Percentiles rank a stretch among this genome's conserved stretches.
Conservation (phyloP, 2,797 vertebrate genomes). For the Gobio occitaniae region DNA sequence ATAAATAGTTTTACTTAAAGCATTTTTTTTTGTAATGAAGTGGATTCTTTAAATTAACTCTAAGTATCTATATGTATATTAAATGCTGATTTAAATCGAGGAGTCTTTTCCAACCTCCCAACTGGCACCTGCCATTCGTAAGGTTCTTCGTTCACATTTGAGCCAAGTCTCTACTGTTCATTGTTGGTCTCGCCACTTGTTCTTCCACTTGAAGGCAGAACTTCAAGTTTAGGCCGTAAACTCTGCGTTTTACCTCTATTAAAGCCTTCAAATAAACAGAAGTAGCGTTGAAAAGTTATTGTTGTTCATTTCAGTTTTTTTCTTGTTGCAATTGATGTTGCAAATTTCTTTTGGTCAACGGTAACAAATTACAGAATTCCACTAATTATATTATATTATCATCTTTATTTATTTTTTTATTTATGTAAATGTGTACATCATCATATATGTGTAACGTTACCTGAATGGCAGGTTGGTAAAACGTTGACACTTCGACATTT, state of each 20-base stretch:
- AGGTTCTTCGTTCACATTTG: neutral
- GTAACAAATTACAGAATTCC: neutral
- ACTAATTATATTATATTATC: neutral
- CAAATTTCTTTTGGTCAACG: neutral
- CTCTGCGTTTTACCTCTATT: neutral
- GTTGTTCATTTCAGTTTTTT: neutral
- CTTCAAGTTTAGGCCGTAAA: neutral
- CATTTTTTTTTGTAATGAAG: neutral
- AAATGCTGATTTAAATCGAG: neutral
- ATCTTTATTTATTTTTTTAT: neutral
- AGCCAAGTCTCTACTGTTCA: neutral
- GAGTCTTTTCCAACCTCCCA: neutral
- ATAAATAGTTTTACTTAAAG: neutral
- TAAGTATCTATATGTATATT: neutral
- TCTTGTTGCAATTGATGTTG: neutral
- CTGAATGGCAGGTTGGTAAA: neutral
- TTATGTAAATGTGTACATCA: too few species aligned
- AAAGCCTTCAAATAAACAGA: neutral
- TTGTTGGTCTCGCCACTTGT: neutral
- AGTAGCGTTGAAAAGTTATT: neutral
- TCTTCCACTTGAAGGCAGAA: neutral
- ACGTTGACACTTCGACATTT: neutral
- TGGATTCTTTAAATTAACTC: neutral
- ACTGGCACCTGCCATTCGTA: neutral
- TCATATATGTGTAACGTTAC: neutral